Percentiles rank a stretch among this genome's conserved stretches.
These are phyloP conservation scores for Automeris io DNA, from an alignment of 2,888 invertebrate species.

Conservation along the genomic window DNA sequence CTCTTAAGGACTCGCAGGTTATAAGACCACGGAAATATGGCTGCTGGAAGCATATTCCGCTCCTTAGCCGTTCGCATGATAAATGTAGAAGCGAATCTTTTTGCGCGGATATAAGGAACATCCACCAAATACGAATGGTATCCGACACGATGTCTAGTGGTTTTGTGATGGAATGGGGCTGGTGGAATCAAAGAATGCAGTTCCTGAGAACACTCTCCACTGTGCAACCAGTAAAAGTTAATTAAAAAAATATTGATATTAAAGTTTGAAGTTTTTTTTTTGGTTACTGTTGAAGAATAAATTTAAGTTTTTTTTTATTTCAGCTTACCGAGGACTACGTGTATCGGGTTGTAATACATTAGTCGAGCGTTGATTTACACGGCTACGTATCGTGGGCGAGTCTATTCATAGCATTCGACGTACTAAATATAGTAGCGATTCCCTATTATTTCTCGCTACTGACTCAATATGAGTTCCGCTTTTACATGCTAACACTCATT, in stretches of 20 bases:
- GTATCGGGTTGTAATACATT: conserved; percentile 67
- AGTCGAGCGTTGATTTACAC: conserved; percentile 70
- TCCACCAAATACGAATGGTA: no score
- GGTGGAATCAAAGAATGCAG: background rate
- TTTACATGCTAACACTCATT: conserved; percentile 34
- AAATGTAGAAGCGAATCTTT: no score
- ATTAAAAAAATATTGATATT: background rate
- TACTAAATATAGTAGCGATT: conserved; percentile 72
- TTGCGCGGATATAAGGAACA: no score
- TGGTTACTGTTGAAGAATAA: conserved; percentile 22
- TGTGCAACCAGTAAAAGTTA: background rate
- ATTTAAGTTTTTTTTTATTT: conserved; percentile 37
- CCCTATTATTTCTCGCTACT: conserved; percentile 69
- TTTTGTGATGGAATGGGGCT: no score
- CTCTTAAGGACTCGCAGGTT: no score
- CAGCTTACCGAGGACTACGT: conserved; percentile 29
- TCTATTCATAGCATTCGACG: conserved; percentile 71
- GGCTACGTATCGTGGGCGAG: conserved; percentile 60
- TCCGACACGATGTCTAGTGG: no score
- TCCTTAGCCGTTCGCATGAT: no score
- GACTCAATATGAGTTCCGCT: conserved; percentile 59
- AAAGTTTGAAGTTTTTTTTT: background rate
- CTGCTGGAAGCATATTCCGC: no score
- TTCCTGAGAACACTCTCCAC: background rate
- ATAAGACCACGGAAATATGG: no score